These are phyloP conservation scores for Drymonia ruficornis DNA, from an alignment of 2,888 invertebrate species.

Conservation along the genomic window DNA sequence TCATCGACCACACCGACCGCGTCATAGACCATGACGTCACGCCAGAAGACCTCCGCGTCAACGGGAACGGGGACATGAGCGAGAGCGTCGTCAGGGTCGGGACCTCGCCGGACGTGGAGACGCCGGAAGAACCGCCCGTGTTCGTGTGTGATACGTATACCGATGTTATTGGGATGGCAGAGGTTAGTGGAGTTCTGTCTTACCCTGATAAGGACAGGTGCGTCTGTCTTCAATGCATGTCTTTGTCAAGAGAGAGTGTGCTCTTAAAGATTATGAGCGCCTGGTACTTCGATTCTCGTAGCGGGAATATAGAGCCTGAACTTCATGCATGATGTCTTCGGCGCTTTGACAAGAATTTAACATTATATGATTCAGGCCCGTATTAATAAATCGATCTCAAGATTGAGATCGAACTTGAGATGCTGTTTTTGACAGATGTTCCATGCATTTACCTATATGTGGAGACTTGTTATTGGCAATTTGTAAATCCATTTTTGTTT, in stretches of 20 bases:
- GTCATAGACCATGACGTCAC: slow-evolving; percentile 23
- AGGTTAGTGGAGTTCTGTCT: slow-evolving; percentile 52
- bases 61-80: slow-evolving; percentile 15
- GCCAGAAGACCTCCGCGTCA: slow-evolving; percentile 11
- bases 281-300: neutral
- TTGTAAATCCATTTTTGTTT: too few relatives aligned
- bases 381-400: too few relatives aligned
- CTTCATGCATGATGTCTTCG: too few relatives aligned
- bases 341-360: too few relatives aligned
- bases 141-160: slow-evolving; percentile 66
- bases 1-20: slow-evolving; percentile 28
- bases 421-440: too few relatives aligned
- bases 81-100: slow-evolving; percentile 18
- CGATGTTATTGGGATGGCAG: slow-evolving; percentile 66
- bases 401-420: too few relatives aligned
- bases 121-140: slow-evolving; percentile 69
- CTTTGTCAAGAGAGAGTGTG: neutral
- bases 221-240: too few relatives aligned
- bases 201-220: too few relatives aligned
- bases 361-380: too few relatives aligned
- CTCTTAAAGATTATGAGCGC: neutral
- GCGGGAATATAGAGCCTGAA: too few relatives aligned
- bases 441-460: too few relatives aligned
- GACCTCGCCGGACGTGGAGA: slow-evolving; percentile 42
- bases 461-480: too few relatives aligned